Conservation (phyloP, 2,113 vertebrate genomes). For the Sinocyclocheilus anophthalmus region DNA sequence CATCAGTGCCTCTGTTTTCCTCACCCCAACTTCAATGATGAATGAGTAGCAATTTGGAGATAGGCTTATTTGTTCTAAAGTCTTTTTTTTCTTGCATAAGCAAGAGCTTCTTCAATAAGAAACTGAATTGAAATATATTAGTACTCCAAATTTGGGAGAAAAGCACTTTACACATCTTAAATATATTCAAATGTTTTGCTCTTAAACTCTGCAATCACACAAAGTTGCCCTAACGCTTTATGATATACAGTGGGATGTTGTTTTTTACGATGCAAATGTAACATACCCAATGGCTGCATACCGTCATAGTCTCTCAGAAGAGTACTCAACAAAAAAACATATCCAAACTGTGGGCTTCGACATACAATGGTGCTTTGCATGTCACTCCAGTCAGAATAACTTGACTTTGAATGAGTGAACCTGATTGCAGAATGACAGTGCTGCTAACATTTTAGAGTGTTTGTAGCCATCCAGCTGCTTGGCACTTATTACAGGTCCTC, state of each 20-base stretch:
- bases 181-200: not conserved
- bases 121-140: not conserved
- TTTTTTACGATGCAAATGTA: not conserved
- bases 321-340: not conserved
- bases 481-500: not conserved
- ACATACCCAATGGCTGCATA: not conserved
- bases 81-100: not conserved
- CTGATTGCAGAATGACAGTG: not conserved
- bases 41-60: not conserved
- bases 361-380: not conserved
- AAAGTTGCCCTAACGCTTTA: not conserved
- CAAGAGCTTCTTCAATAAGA: not conserved
- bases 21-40: not conserved
- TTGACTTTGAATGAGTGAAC: constrained; percentile 18
- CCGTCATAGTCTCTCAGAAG: not conserved
- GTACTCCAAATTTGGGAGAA: not conserved
- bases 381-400: constrained; percentile 1
- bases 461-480: not conserved
- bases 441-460: not conserved
- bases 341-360: not conserved
- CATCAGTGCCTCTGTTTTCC: not conserved
- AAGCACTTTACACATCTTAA: not conserved
- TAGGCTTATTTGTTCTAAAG: not conserved
- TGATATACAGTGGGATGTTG: not conserved
- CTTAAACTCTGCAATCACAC: not conserved